Conservation (phyloP, 2,113 vertebrate species). For the Glaucomys volans region DNA sequence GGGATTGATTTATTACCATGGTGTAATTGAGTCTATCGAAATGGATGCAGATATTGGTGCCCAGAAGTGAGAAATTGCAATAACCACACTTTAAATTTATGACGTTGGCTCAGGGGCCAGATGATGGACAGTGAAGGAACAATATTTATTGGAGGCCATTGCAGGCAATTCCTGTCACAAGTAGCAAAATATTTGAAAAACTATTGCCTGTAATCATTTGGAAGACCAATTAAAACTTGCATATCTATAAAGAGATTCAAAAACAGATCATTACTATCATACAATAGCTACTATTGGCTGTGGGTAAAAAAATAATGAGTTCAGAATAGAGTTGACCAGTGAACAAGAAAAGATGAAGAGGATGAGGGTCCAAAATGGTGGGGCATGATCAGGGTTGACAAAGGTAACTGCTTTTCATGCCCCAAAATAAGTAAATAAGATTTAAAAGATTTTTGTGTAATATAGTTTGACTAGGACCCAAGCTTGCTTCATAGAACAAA, state of each 20-base stretch:
- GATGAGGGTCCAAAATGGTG: background rate
- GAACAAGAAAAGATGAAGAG: background rate
- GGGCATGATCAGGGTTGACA: background rate
- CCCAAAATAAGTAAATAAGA: background rate
- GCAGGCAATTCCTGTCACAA: background rate
- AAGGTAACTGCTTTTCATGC: background rate
- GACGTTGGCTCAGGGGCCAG: background rate
- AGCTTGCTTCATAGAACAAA: background rate
- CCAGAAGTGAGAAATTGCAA: background rate
- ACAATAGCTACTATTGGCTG: background rate
- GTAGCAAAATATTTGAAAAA: conserved; percentile 53
- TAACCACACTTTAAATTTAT: background rate
- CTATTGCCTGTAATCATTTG: background rate
- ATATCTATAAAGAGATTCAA: background rate
- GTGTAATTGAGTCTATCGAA: background rate
- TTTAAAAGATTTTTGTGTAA: background rate
- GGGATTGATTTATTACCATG: background rate
- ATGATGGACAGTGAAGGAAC: background rate
- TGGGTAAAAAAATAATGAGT: background rate
- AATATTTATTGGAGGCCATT: background rate
- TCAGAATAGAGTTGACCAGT: background rate
- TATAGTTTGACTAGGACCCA: background rate
- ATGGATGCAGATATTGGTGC: background rate
- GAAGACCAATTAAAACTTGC: background rate
- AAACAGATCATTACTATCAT: background rate